Evolutionary conservation across 1,140 invertebrate species (phyloP), one percentile per base, ranked within the genome.

Genomic region (Choristoneura fumiferana): DNA sequence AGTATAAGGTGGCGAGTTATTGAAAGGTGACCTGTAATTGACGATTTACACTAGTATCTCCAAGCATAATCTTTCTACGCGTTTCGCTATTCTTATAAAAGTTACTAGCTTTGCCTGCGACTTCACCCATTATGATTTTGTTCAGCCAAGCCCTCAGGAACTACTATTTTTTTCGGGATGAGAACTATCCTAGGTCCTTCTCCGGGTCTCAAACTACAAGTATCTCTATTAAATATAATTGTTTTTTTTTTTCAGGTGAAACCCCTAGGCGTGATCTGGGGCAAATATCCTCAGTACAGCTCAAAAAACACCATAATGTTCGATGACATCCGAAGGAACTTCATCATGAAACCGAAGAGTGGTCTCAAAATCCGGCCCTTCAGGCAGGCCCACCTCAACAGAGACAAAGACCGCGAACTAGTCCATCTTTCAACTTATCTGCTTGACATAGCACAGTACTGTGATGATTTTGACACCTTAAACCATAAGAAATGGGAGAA

Each of bases 251-350:
- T 92, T 40, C 85, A 97, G 94, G 96, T 97, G 0, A 99, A 99
- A 91, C 98, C 98, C 0, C 87, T 99, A 34, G 97, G 96, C 34
- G 95, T 99, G 0, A 98, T 99, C 61, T 99, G 98, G 98, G 98
- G 97, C 9, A 97, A 98, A 82, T 99, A 94, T 82, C 91, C 93
- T 10, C 95, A 98, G 73, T 98, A 96, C 79, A 94, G 92, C 39
- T 89, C 94, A 0, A 96, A 95, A 74, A 99, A 99, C 78, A 99
- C 98, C 0, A 98, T 99, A 63, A 99, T 99, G 97, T 97, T 99
- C 76, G 98, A 99, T 78, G 98, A 99, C 79, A 95, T 99, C n/a
- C 91, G 97, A 57, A 90, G 97, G 67, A 99, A 99, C 90, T 99
- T 99, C 74, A 93, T 99, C 10, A 98, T 99, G 98, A 99, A 99